phyloP scores from a whole-genome alignment of 2,888 invertebrate genomes.

The Lamellibrachia columna region DNA sequence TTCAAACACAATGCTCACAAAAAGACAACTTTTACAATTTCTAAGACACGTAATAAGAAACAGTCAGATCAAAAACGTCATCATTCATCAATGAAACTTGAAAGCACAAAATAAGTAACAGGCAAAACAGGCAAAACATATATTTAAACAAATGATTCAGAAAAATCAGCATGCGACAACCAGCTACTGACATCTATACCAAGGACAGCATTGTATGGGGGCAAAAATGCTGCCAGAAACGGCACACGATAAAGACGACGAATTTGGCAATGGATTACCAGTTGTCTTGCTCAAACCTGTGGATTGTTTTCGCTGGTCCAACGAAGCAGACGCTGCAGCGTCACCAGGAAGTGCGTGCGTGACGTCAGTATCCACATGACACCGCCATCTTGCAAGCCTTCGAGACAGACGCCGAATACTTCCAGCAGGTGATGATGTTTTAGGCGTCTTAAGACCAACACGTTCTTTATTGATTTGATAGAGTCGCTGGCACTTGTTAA shows the following conservation, averaged over 20 bases:
- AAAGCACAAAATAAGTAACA: too few species aligned
- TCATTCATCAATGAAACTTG: too few species aligned
- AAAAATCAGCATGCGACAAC: too few species aligned
- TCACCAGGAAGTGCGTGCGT: conserved; percentile 33
- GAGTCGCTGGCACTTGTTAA: not conserved
- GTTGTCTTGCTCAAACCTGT: conserved; percentile 27
- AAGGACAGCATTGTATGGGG: not conserved
- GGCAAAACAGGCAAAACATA: too few species aligned
- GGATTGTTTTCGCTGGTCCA: conserved; percentile 36
- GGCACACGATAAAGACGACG: not conserved
- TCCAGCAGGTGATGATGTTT: not conserved
- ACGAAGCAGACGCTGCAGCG: conserved; percentile 28
- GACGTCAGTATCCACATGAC: conserved; percentile 30
- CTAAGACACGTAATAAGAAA: too few species aligned
- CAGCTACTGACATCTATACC: not conserved
- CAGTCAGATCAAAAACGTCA: too few species aligned
- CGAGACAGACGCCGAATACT: not conserved
- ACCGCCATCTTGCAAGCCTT: conserved; percentile 26
- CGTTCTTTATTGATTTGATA: not conserved
- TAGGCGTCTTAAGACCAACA: not conserved
- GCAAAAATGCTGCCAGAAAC: not conserved
- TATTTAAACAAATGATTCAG: too few species aligned
- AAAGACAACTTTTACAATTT: not conserved
- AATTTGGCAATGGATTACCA: not conserved
- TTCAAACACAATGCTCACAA: not conserved